These are phyloP conservation scores for Actinernus sp. DNA, from an alignment of 92 coral and sea anemone genomes.

Conservation along the genomic window DNA sequence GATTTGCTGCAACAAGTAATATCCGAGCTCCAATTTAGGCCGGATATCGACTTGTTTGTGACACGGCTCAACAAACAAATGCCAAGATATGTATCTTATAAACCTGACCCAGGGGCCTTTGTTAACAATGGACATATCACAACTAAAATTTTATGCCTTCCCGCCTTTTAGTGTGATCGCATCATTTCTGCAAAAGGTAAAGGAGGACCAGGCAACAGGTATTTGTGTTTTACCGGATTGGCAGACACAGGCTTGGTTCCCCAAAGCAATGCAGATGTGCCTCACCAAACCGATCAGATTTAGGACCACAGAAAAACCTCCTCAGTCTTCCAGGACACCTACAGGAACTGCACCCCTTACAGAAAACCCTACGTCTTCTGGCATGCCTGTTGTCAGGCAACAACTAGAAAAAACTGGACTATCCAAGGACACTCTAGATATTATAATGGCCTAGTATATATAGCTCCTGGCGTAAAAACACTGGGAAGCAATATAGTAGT, in stretches of 20 bases:
- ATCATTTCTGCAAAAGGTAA: conserved; percentile 1
- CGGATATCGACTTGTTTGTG: conserved; percentile 52
- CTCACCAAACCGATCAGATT: neutral
- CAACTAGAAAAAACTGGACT: conserved; percentile 9
- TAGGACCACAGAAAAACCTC: neutral
- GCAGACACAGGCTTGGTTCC: conserved; percentile 27
- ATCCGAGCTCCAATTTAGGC: conserved; percentile 7
- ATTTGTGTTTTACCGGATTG: conserved; percentile 14
- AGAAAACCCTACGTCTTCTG: conserved; percentile 22
- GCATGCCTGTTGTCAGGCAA: conserved; percentile 48
- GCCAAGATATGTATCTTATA: conserved; percentile 29
- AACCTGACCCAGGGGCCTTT: conserved; percentile 34
- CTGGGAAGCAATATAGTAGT: conserved; percentile 1
- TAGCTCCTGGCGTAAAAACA: conserved; percentile 39
- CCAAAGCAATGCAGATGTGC: conserved; percentile 11
- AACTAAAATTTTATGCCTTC: conserved; percentile 25
- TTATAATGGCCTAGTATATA: conserved; percentile 47
- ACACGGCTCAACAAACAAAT: conserved; percentile 30
- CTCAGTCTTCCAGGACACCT: conserved; percentile 5
- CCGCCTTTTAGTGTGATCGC: conserved; percentile 45
- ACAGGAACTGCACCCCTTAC: conserved; percentile 12
- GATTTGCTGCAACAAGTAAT: conserved; percentile 3
- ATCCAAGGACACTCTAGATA: conserved; percentile 4
- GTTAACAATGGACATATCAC: conserved; percentile 18
- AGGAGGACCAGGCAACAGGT: conserved; percentile 14